phyloP scores from a whole-genome alignment of 2,113 vertebrate genomes.

The Polyodon spathula region DNA sequence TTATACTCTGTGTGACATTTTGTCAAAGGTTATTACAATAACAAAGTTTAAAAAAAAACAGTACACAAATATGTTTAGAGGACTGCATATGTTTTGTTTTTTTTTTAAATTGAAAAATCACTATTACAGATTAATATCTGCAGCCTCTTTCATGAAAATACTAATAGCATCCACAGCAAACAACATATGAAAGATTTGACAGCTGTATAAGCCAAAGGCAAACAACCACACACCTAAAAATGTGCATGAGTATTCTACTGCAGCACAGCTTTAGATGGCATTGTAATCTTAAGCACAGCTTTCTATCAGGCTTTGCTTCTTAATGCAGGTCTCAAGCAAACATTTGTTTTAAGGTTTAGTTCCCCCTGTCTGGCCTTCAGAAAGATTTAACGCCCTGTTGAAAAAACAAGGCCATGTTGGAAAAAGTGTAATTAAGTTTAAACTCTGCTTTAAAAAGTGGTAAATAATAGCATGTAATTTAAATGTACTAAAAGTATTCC shows the following conservation, averaged over 20 bases:
- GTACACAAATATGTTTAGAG: slow-evolving; percentile 21
- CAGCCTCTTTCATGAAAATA: slow-evolving; percentile 22
- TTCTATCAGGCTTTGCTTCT: no score
- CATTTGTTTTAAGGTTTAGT: no score
- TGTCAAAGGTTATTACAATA: slow-evolving; percentile 35
- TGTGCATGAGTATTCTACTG: slow-evolving; percentile 36
- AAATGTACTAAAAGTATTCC: no score
- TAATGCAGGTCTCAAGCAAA: no score
- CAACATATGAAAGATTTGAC: slow-evolving; percentile 27
- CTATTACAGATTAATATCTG: slow-evolving; percentile 13
- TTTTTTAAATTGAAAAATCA: slow-evolving; percentile 15
- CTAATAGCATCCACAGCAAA: slow-evolving; percentile 11
- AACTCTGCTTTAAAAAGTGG: no score
- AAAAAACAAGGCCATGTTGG: no score
- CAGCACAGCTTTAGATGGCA: slow-evolving; percentile 37
- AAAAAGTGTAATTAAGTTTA: no score
- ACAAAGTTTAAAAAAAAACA: slow-evolving; percentile 32
- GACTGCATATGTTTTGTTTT: slow-evolving; percentile 18
- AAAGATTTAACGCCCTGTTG: no score
- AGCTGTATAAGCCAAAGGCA: slow-evolving; percentile 22
- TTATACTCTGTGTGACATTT: slow-evolving; percentile 44
- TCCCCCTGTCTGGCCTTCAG: no score
- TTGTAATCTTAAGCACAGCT: slow-evolving; percentile 6
- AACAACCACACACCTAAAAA: slow-evolving; percentile 38
- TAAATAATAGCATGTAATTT: no score